Percentiles rank a stretch among this genome's conserved stretches.
These are phyloP conservation scores for Amyelois transitella DNA, from an alignment of 1,140 invertebrate species.

Conservation along the genomic window DNA sequence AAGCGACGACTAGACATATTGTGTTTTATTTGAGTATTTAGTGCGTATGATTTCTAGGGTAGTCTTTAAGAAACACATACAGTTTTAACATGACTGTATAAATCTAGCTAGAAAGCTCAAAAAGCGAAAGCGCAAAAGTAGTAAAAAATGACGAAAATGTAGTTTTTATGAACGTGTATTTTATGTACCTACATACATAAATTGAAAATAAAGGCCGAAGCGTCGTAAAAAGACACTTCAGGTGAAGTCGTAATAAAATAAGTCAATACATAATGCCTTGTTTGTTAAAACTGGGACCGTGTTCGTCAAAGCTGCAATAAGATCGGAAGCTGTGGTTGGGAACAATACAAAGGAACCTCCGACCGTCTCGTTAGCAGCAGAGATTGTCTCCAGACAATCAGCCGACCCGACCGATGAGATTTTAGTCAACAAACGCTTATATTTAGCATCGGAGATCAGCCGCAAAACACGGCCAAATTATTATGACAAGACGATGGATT, in stretches of 20 bases:
- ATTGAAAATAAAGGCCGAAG: no score
- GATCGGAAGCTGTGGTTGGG: constrained; percentile 22
- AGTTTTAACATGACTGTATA: no score
- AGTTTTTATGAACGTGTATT: no score
- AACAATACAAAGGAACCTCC: constrained; percentile 21
- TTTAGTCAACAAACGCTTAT: constrained; percentile 19
- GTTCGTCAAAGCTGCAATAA: constrained; percentile 17
- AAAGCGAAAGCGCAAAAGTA: no score
- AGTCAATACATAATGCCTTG: no score
- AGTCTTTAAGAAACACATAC: no score
- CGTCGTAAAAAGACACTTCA: no score
- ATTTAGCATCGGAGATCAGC: constrained; percentile 5
- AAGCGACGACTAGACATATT: not conserved
- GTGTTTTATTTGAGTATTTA: not conserved
- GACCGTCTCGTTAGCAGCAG: constrained; percentile 41
- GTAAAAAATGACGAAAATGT: no score
- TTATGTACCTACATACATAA: no score
- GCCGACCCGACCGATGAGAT: constrained; percentile 23
- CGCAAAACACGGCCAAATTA: not conserved
- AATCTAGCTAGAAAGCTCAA: no score
- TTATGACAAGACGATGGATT: not conserved
- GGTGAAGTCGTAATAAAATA: no score
- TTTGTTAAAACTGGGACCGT: not conserved
- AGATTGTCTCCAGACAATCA: constrained; percentile 39
- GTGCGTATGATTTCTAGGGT: not conserved